Conservation (phyloP, 2,113 vertebrate genomes). For the Hippolais icterina region DNA sequence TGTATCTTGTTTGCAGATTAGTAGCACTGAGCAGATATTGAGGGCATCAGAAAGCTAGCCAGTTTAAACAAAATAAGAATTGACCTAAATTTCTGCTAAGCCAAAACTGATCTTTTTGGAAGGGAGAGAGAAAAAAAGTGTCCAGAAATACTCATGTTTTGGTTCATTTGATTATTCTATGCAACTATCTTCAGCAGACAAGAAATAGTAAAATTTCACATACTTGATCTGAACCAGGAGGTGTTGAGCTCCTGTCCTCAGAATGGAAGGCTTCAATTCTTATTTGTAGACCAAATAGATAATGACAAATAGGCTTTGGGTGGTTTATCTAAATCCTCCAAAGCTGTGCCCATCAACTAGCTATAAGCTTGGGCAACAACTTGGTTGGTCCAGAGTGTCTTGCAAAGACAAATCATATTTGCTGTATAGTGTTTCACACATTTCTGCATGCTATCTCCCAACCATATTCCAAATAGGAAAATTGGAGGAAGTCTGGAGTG, state of each 20-base stretch:
- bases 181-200: not conserved
- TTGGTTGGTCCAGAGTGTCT: not conserved
- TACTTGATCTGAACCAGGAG: not conserved
- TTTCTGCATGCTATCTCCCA: not conserved
- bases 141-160: not conserved
- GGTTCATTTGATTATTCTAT: not conserved
- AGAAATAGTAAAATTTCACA: not conserved
- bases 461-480: not conserved
- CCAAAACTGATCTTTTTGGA: not conserved
- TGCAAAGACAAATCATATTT: not conserved
- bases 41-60: conserved; percentile 6
- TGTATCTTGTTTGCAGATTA: conserved; percentile 62
- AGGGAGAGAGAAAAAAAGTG: not conserved
- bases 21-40: conserved; percentile 26
- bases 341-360: not conserved
- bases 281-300: not conserved
- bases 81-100: conserved; percentile 36
- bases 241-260: not conserved
- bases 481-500: not conserved
- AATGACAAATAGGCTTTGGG: not conserved
- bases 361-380: not conserved
- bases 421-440: not conserved
- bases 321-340: conserved; percentile 11
- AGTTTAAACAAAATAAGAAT: conserved; percentile 47
- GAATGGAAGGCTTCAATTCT: not conserved